Evolutionary conservation across 2,888 invertebrate genomes (phyloP), one percentile per base, ranked within the genome.

Genomic region (Pristionchus fissidentatus): DNA sequence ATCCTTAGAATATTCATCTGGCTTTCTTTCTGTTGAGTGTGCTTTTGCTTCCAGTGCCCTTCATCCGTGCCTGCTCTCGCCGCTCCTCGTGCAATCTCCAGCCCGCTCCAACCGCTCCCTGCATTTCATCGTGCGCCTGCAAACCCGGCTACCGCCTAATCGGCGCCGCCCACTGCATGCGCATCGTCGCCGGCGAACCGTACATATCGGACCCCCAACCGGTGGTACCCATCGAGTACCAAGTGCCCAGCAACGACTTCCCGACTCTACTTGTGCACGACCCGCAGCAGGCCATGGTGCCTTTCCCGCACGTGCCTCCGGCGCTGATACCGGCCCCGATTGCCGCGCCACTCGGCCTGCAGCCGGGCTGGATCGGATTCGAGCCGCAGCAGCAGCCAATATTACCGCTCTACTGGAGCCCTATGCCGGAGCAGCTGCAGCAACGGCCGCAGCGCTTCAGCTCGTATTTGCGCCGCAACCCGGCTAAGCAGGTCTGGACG

Each of bases 131-230:
- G 3, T 81, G 80, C 46, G 43, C 43, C 22, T 83, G 83, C 32
- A 46, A 32, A 19, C 29, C 70, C 7, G 83, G 83, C 46, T 83
- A 83, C 43, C 70, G 73, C n/a, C 70, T 46, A 19, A 35, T 83
- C 46, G 83, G 83, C 70, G 4, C 70, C 35, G n/a, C 60, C 15
- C 66, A 83, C 29, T 83, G 83, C 43, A 55, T 83, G 19, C 83
- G 83, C 29, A 35, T 81, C 43, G 52, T 52, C 29, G 19, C 41
- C 1, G 80, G 62, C n/a, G 80, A 57, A 57, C 79, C 79, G 26
- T 57, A 43, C 29, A 19, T 81, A 3, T 1, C 41, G 0, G 70
- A 38, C 3, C 41, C 70, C 5, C n/a, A n/a, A n/a, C 49, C 10
- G 8, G 26, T 26, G n/a, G 19, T n/a, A 29, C 32, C 32, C 13